phyloP scores from a whole-genome alignment of 2,113 vertebrate species.

The Chelonoidis abingdonii region DNA sequence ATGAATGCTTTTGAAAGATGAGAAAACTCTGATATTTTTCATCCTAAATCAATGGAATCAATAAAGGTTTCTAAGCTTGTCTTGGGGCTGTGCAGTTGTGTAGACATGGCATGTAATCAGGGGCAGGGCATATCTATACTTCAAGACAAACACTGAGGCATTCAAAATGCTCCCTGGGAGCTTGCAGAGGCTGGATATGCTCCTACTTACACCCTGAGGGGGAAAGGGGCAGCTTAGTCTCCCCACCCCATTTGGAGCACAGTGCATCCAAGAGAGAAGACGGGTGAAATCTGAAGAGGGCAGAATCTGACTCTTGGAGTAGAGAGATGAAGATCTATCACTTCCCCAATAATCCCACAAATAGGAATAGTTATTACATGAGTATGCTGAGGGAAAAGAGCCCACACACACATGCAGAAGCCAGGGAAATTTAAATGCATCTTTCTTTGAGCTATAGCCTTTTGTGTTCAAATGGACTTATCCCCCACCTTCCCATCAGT shows the following conservation, averaged over 20 bases:
- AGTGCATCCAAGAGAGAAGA: neutral
- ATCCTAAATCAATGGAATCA: neutral
- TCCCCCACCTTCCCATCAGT: neutral
- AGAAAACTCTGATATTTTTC: neutral
- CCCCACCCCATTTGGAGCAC: accelerated
- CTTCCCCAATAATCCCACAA: neutral
- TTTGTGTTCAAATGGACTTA: neutral
- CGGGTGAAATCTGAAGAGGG: neutral
- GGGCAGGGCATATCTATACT: slow-evolving; percentile 9
- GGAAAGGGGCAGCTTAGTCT: neutral
- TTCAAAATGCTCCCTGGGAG: neutral
- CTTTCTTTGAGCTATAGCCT: neutral
- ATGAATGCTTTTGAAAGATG: neutral
- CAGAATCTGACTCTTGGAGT: accelerated
- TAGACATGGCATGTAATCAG: slow-evolving; percentile 6
- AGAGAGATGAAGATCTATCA: neutral
- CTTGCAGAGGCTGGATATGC: neutral
- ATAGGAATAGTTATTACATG: neutral
- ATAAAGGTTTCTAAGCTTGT: slow-evolving; percentile 35
- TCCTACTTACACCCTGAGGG: neutral
- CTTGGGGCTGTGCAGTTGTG: neutral
- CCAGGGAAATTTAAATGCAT: neutral
- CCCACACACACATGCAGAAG: neutral
- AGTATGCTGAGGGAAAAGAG: neutral
- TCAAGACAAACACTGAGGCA: neutral